Conservation (phyloP, 2,113 vertebrate species). For the Pycnonotus jocosus region DNA sequence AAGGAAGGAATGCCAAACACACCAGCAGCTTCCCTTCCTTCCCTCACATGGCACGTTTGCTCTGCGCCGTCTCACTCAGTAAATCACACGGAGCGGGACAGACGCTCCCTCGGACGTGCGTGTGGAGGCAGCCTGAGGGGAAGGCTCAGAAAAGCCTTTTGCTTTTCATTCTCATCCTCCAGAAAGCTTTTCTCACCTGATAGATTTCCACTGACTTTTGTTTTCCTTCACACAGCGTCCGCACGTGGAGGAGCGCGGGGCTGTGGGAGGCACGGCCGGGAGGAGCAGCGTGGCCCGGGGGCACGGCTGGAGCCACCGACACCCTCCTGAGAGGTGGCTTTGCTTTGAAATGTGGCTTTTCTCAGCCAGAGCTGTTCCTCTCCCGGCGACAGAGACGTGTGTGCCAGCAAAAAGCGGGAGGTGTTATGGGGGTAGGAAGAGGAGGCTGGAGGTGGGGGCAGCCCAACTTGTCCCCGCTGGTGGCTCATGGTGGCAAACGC, state of each 20-base stretch:
- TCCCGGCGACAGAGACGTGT: neutral
- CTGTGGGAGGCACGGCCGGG: neutral
- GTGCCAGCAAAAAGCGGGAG: neutral
- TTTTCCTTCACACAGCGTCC: neutral
- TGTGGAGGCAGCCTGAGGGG: neutral
- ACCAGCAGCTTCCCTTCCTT: neutral
- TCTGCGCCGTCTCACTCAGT: neutral
- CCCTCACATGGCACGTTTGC: neutral
- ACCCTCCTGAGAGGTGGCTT: neutral
- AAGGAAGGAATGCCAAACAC: neutral
- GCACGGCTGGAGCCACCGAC: neutral
- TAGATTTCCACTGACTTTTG: neutral
- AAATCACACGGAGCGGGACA: neutral
- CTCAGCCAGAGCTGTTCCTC: neutral
- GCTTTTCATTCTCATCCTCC: neutral
- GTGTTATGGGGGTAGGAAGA: neutral
- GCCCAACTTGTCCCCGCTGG: neutral
- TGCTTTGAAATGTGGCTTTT: neutral
- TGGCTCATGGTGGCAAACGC: neutral
- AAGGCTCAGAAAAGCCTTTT: neutral
- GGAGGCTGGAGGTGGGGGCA: neutral
- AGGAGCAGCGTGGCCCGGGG: neutral
- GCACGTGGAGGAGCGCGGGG: neutral
- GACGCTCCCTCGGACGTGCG: neutral
- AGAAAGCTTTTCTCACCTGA: slow-evolving; percentile 18